Base-by-base conservation (phyloP, 2,797 vertebrate genomes). In the Sebastes steindachneri region DNA sequence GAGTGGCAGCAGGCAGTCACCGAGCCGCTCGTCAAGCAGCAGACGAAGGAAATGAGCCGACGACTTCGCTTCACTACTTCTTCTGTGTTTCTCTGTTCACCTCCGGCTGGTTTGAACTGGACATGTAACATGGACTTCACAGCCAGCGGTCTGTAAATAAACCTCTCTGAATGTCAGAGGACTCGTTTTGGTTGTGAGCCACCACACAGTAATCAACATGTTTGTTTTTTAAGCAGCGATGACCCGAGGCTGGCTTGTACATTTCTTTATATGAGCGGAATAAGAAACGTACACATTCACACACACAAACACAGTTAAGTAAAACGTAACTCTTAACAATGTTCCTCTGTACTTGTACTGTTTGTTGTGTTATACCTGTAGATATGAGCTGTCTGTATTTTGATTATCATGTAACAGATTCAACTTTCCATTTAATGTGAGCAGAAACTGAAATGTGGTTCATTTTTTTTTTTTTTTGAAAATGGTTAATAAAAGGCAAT, bases 381-480 rank as follows among this genome's bases (percentile, higher is more conserved):
- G 94, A 95, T 93, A 95, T 76, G 77, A 90, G 77, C 84, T 79
- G 88, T 94, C 89, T 88, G 91, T 93, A 89, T 90, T 93, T 93
- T 92, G 89, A 76, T 93, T 92, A 85, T 93, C 69, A 63, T 86
- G 84, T 88, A 88, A 89, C 83, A 28, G 82, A 75, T 81, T 83
- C 68, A 60, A 73, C 84, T 92, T 92, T 92, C 84, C 77, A 87
- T 89, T 83, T 89, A 82, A 86, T 93, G 93, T 95, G 89, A 92
- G 83, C 77, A 80, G 82, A 87, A 92, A 84, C 82, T 86, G 77
- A 89, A 84, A 83, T 65, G 74, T 92, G 88, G 77, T 85, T 91
- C 66, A 90, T 94, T 93, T 19, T 48, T 48, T 45, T 19, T 95
- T 87, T 95, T 95, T 95, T 93, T 94, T 93, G 77, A 89, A 87